Evolutionary conservation across 2,113 vertebrate genomes (phyloP).

Genomic region (Carettochelys insculpta): DNA sequence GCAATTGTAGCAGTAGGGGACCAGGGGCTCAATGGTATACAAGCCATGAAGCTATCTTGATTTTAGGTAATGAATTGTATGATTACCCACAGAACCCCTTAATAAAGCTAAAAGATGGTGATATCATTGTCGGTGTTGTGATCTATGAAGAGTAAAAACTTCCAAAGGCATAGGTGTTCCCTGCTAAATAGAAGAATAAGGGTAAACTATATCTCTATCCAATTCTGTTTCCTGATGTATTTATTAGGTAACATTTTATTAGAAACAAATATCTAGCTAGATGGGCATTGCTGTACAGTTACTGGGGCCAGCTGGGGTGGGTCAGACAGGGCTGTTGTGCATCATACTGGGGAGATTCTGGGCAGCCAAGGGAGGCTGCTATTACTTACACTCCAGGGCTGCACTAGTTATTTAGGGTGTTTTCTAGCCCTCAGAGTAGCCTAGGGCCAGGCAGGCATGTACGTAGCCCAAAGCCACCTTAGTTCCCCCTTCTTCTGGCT

Average conservation of each 20-base stretch:
- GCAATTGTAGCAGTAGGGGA: conserved; percentile 33
- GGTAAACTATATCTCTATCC: neutral
- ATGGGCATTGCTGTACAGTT: neutral
- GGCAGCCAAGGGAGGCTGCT: neutral
- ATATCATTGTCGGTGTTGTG: neutral
- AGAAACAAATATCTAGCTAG: neutral
- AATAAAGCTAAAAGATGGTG: neutral
- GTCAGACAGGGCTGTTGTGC: neutral
- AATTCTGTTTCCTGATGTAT: neutral
- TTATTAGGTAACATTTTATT: neutral
- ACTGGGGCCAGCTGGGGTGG: neutral
- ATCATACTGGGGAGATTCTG: no score
- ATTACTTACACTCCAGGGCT: neutral
- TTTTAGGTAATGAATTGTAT: neutral
- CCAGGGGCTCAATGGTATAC: neutral
- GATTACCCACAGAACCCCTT: neutral
- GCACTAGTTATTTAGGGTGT: neutral
- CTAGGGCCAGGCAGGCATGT: neutral
- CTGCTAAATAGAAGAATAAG: neutral
- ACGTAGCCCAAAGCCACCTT: neutral
- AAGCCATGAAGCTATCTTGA: neutral
- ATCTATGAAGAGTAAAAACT: neutral
- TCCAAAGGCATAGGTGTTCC: neutral
- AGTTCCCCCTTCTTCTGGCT: neutral
- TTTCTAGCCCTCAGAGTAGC: neutral